Evolutionary conservation across 2,113 vertebrate species (phyloP), one percentile per base, ranked within the genome.

Genomic region (Callithrix jacchus): DNA sequence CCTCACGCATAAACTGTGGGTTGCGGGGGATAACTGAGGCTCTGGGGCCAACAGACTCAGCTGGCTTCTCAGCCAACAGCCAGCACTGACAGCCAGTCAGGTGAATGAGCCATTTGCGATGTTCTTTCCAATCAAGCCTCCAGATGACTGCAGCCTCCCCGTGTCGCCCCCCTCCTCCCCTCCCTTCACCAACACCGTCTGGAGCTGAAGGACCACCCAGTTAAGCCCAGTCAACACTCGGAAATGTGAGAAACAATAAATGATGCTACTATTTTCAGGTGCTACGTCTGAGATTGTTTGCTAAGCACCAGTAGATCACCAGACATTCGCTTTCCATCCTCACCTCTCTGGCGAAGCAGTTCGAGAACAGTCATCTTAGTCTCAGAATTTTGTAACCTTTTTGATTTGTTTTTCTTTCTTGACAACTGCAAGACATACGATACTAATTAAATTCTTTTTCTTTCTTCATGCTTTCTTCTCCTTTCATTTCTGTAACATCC

Each of bases 331-430:
- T 47, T 91, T 49, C 74, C 42, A 76, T 93, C 66, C 71, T 88
- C 71, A 58, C 40, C 58, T 82, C 68, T 77, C 27, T 58, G 35
- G 35, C 35, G 32, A 92, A 77, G 25, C 47, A 52, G 2, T 74
- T 94, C 68, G 81, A 84, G 25, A 85, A 79, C 18, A 68, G 12
- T 89, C 80, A 93, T 61, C 45, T 61, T 42, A 40, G 30, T 92
- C 40, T 94, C 81, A 93, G 79, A 92, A n/a, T 83, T 66, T 54
- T 32, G 11, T 42, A 74, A 66, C 2, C 40, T 71, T 61, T 58
- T 37, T 42, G 25, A 9, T 56, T n/a, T 91, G 74, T 64, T 86
- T 85, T 89, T 89, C 45, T 58, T 95, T 80, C 25, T 52, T 58
- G 27, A 88, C 27, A 66, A 32, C 35, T 86, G 64, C n/a, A 87